phyloP scores from a whole-genome alignment of 2,113 vertebrate genomes.

The Phyllopteryx taeniolatus region DNA sequence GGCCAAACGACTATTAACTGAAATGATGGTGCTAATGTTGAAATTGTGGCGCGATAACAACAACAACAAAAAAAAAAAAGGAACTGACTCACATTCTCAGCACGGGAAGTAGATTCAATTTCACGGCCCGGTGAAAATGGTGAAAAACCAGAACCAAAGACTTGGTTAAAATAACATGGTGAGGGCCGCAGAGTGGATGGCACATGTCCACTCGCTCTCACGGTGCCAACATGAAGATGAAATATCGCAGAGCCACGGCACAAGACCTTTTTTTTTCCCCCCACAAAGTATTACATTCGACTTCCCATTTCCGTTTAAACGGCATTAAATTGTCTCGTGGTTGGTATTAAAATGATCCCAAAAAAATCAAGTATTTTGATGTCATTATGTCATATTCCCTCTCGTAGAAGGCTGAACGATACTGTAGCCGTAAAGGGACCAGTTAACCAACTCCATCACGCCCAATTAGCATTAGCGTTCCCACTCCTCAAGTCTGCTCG shows the following conservation, averaged over 20 bases:
- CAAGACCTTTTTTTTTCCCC: not conserved
- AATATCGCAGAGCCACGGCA: not conserved
- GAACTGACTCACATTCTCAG: conserved; percentile 1
- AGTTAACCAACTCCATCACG: too few species aligned
- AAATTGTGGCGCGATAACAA: conserved; percentile 24
- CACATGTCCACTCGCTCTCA: conserved; percentile 34
- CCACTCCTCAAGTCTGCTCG: too few species aligned
- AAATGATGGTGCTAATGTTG: conserved; percentile 43
- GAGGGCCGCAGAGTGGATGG: conserved; percentile 43
- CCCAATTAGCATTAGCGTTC: too few species aligned
- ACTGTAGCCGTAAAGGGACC: too few species aligned
- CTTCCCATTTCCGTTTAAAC: not conserved
- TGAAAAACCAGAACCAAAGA: conserved; percentile 10
- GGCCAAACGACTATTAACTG: conserved; percentile 47
- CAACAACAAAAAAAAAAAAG: not conserved
- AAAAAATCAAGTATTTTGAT: too few species aligned
- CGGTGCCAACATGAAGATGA: not conserved
- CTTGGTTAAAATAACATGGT: conserved; percentile 11
- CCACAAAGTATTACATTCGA: not conserved
- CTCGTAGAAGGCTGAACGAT: too few species aligned
- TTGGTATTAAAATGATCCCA: too few species aligned
- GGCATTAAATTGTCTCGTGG: not conserved
- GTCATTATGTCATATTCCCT: too few species aligned
- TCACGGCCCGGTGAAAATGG: not conserved
- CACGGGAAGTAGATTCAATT: conserved; percentile 2